Evolutionary conservation across 2,113 vertebrate species (phyloP), one percentile per base, ranked within the genome.

Genomic region (Callocephalon fimbriatum): DNA sequence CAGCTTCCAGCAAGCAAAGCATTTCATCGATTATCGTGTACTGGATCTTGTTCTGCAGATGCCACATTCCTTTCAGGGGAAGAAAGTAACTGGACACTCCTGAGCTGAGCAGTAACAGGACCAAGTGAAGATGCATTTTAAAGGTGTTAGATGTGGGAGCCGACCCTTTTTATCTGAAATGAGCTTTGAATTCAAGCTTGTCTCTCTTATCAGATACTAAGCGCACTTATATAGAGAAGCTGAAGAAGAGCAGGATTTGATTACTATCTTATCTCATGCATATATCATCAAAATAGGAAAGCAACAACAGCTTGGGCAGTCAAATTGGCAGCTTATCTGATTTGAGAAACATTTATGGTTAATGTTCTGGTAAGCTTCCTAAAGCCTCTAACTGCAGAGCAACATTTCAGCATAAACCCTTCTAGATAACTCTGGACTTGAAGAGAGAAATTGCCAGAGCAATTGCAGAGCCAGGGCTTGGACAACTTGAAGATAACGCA

Each of bases 211-310:
- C 19, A 81, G 61, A 4, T 35, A 7, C 3, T 9, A 12, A 58
- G 21, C 48, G 66, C 5, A 1, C 58, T 97, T 97, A 87, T 95
- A 95, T 94, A 93, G 71, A 53, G 70, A 29, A 67, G 89, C 67
- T 85, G 51, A 71, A 73, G 19, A 31, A 37, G 27, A n/a, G 62
- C 92, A 75, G 83, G 92, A 95, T 95, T 70, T 5, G 95, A 93
- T 93, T 29, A 1, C 27, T 31, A 70, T 95, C 96, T 97, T 97
- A 96, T 97, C 97, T 53, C 25, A 5, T 44, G 87, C 78, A 62
- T 45, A 61, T 48, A 93, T 95, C 95, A 25, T 45, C 71, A 40
- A 79, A 87, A 58, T 68, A 79, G 9, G 42, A 77, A 70, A 84
- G 44, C 38, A 26, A 26, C 7, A 4, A 58, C n/a, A 40, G 15